Conservation (phyloP, 2,797 vertebrate species). For the Poecilia gillii region DNA sequence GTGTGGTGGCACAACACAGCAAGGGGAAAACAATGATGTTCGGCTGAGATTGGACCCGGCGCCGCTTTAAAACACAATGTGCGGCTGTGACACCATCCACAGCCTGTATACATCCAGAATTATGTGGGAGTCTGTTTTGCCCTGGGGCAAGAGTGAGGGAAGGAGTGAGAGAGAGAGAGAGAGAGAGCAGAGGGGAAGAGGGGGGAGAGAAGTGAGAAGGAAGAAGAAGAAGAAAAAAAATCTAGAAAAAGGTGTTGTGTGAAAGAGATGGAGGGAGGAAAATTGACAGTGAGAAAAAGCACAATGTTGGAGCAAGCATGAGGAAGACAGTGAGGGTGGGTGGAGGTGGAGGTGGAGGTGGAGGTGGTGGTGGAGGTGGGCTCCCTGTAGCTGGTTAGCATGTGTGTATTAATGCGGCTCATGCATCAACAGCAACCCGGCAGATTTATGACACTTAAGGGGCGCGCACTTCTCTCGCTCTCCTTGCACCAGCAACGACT, state of each 20-base stretch:
- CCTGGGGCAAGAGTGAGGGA: constrained; percentile 63
- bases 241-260: constrained; percentile 64
- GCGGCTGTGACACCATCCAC: constrained; percentile 63
- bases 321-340: constrained; percentile 22
- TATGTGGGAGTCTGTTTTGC: constrained; percentile 78
- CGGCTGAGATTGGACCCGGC: constrained; percentile 66
- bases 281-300: constrained; percentile 60
- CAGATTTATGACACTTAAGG: constrained; percentile 99
- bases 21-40: constrained; percentile 52
- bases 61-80: constrained; percentile 60
- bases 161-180: constrained; percentile 11
- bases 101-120: constrained; percentile 73
- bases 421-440: constrained; percentile 94
- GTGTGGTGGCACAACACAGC: constrained; percentile 21
- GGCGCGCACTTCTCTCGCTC: constrained; percentile 88
- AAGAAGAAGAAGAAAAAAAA: constrained; percentile 23
- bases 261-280: constrained; percentile 60
- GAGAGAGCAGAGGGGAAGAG: constrained; percentile 26
- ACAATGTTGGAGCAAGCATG: constrained; percentile 56
- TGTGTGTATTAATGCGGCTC: constrained; percentile 92
- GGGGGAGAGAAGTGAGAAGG: constrained; percentile 16
- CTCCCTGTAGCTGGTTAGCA: constrained; percentile 86
- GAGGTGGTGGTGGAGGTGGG: constrained; percentile 2
- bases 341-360: not conserved
- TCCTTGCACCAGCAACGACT: constrained; percentile 92